A percentile compares a stretch with the other conserved stretches of the same genome.
Evolutionary conservation across 37 sponge, comb jelly and placozoan species (phyloP).

Genomic region (Oscarella lobularis): DNA sequence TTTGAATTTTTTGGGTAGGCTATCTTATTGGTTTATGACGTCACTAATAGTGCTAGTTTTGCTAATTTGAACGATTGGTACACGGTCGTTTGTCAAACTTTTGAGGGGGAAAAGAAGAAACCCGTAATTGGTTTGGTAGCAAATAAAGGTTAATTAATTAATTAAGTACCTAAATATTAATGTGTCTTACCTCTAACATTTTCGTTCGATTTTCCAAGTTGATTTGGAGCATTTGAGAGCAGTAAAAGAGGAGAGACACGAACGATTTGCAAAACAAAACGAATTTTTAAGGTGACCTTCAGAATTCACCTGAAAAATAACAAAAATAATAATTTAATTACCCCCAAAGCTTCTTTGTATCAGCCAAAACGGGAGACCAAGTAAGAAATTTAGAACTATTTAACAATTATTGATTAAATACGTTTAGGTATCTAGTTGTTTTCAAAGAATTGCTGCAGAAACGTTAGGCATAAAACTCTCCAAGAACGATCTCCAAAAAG

Average conservation of each 20-base stretch:
- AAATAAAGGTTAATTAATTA: constrained; percentile 50
- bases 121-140: constrained; percentile 79
- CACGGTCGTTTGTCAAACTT: constrained; percentile 36
- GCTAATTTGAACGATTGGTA: constrained; percentile 91
- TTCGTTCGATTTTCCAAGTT: constrained; percentile 22
- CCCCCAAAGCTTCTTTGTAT: constrained; percentile 55
- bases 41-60: constrained; percentile 90
- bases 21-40: constrained; percentile 84
- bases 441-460: constrained; percentile 62
- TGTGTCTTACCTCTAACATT: neutral
- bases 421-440: constrained; percentile 26
- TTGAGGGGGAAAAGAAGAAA: constrained; percentile 10
- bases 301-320: no score
- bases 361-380: constrained; percentile 83
- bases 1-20: constrained; percentile 21
- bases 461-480: constrained; percentile 47
- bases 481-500: constrained; percentile 37
- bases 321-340: neutral
- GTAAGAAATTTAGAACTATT: constrained; percentile 14
- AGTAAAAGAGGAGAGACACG: constrained; percentile 76
- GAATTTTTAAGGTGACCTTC: constrained; percentile 41
- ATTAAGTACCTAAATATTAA: neutral
- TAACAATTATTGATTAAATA: neutral
- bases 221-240: constrained; percentile 80
- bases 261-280: constrained; percentile 58